phyloP scores from a whole-genome alignment of 2,888 invertebrate species.

The Plebejus argus region DNA sequence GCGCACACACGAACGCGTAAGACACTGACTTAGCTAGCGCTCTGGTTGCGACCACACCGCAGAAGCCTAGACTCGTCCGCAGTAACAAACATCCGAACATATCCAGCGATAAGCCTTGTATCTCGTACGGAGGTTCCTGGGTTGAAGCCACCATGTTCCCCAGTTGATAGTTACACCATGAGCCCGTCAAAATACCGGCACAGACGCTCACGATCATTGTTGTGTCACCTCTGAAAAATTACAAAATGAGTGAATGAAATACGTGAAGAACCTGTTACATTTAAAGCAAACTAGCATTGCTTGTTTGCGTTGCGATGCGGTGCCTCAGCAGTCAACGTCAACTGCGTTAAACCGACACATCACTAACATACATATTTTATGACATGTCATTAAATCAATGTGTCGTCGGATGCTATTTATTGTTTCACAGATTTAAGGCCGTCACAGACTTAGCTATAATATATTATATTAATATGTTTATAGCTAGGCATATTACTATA shows the following conservation, averaged over 20 bases:
- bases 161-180: slow-evolving; percentile 91
- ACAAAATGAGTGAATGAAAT: not conserved
- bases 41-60: slow-evolving; percentile 85
- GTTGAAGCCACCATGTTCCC: slow-evolving; percentile 84
- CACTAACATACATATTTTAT: too few relatives aligned
- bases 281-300: too few relatives aligned
- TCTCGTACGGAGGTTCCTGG: slow-evolving; percentile 85
- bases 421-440: too few relatives aligned
- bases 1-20: slow-evolving; percentile 85
- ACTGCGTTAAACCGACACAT: too few relatives aligned
- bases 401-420: too few relatives aligned
- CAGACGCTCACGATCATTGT: slow-evolving; percentile 92
- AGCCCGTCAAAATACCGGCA: slow-evolving; percentile 88
- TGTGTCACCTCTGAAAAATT: slow-evolving; percentile 90
- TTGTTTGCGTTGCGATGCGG: too few relatives aligned
- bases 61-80: slow-evolving; percentile 88
- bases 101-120: slow-evolving; percentile 89
- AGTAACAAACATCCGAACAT: slow-evolving; percentile 86
- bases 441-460: too few relatives aligned
- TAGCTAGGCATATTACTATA: too few relatives aligned
- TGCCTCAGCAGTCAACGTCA: too few relatives aligned
- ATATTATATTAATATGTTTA: too few relatives aligned
- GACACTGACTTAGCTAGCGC: slow-evolving; percentile 85
- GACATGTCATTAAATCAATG: too few relatives aligned
- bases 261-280: too few relatives aligned